Base-by-base conservation (phyloP, 1,140 invertebrate species). In the Megalonaias nervosa region DNA sequence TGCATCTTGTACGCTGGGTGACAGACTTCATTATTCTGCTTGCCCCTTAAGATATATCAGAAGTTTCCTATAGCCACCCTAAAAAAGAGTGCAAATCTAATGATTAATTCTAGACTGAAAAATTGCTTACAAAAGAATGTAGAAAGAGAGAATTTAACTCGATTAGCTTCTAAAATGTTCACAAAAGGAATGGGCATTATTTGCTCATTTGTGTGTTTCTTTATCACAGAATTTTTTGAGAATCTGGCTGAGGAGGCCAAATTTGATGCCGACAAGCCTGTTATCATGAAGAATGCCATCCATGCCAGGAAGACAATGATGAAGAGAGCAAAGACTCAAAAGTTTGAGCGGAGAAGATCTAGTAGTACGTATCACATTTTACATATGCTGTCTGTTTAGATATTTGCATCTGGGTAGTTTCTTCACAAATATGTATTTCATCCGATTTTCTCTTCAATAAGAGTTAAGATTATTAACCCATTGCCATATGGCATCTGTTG, bases 221-320 rank as follows among this genome's bases (percentile, higher is more conserved):
- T 31, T 60, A 19, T 80, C 88, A 62, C 80, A 91, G 91, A 85
- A 72, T 91, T 91, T 81, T 91, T 91, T 85, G 91, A 91, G 73
- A 85, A 89, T 68, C 82, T 90, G 16, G 90, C 90, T n/a, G 77
- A 85, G 73, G 91, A 91, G 73, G 86, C 89, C 13, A 85, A 87
- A 61, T 75, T 91, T 19, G 90, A 91, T 58, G 84, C 89, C 26
- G 88, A 91, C 76, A 88, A 89, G 70, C 87, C 90, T 19, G 80
- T 90, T n/a, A 87, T 91, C 31, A 86, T 91, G 76, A 89, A 90
- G 77, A 90, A 90, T 74, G 83, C 89, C 17, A 79, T 91, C 13
- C 87, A 90, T 79, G 91, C 91, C 19, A 81, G 89, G 14, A 91
- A 91, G 77, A 86, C 86, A 4, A 79, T 89, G 31, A 83, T 85